These are phyloP conservation scores for Automeris io DNA, from an alignment of 2,888 invertebrate genomes.

Conservation along the genomic window DNA sequence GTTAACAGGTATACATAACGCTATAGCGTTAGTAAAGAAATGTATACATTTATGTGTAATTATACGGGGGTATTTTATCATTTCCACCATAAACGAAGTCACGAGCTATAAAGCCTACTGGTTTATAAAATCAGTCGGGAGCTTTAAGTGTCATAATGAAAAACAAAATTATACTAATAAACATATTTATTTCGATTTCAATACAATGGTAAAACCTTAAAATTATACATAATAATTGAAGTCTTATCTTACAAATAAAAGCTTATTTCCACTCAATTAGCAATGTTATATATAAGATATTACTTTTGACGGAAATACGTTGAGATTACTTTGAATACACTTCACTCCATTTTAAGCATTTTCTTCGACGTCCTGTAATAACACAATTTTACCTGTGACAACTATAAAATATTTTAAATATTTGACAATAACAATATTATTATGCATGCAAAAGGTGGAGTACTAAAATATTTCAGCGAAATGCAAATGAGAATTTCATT, in stretches of 20 bases:
- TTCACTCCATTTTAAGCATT: slow-evolving; percentile 21
- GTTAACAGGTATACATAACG: too few relatives aligned
- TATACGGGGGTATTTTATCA: too few relatives aligned
- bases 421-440: too few relatives aligned
- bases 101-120: too few relatives aligned
- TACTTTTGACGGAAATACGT: neutral
- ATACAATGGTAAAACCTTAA: neutral
- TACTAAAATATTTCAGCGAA: too few relatives aligned
- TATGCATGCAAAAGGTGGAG: too few relatives aligned
- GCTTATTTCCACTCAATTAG: neutral
- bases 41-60: too few relatives aligned
- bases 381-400: slow-evolving; percentile 1
- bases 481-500: too few relatives aligned
- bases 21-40: too few relatives aligned
- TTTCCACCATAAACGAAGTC: too few relatives aligned
- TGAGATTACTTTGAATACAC: slow-evolving; percentile 6
- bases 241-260: neutral
- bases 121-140: too few relatives aligned
- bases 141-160: too few relatives aligned
- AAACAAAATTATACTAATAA: neutral
- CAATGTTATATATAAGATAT: neutral
- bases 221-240: neutral
- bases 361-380: slow-evolving; percentile 52
- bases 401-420: neutral
- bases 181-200: neutral